Evolutionary conservation across 2,797 vertebrate genomes (phyloP), one percentile per base, ranked within the genome.

Genomic region (Sparidentex hasta): DNA sequence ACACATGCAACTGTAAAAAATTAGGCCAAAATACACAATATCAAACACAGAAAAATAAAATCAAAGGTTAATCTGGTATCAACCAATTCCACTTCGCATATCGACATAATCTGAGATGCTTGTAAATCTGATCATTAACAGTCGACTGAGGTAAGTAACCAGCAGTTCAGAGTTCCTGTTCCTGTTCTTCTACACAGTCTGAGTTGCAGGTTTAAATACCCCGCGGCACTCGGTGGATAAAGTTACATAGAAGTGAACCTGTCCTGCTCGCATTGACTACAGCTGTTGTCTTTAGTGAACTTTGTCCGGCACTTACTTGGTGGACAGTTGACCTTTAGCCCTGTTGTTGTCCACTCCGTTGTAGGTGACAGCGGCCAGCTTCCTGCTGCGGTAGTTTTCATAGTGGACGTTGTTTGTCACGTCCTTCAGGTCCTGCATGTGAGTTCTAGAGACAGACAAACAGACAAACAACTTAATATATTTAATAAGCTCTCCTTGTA

Each of bases 401-500:
- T 99, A 99, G 93, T 99, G 98, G 82, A 99, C 97, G 16, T 99
- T 99, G 91, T 99, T 99, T 58, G 98, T 99, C 69, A 99, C 98
- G 50, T 99, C 98, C 94, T 99, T 99, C 88, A 99, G 95, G 90
- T 99, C 98, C 93, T 99, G 98, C 98, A 99, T 99, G 78, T 99
- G 98, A 90, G 98, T 99, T 93, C 98, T 99, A 91, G 5, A 27
- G 52, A 54, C 4, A 6, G n/a, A 78, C 8, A 11, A 51, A 25
- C 18, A 11, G 48, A 25, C 18, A 57, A 23, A 72, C 17, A 46
- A 23, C 52, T 20, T 18, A 12, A 52, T 59, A 51, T 11, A 56
- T 62, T 56, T 23, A 4, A 63, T 76, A 58, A 5, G 23, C 20
- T 46, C 21, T 23, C 3, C 16, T 14, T 29, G 6, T 11, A 17